Evolutionary conservation across 2,113 vertebrate genomes (phyloP).

Genomic region (Leucopsar rothschildi): DNA sequence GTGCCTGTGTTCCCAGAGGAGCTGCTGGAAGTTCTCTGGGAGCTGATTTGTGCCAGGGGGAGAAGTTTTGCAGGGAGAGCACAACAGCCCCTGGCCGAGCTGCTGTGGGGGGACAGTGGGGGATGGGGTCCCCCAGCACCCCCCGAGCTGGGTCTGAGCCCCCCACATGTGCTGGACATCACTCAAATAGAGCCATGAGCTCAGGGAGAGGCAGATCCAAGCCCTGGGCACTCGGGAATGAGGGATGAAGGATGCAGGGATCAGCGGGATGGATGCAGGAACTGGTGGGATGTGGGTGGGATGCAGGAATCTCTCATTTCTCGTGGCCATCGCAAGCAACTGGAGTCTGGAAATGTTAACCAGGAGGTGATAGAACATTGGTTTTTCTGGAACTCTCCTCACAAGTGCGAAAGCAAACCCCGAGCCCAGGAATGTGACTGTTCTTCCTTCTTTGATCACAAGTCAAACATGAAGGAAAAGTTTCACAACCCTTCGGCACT

Average conservation of each 20-base stretch:
- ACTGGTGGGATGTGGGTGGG: background rate
- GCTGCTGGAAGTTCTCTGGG: background rate
- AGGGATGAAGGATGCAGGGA: background rate
- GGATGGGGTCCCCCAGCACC: background rate
- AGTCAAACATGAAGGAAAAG: background rate
- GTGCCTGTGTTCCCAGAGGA: fast-evolving
- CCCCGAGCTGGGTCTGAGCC: background rate
- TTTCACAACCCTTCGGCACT: background rate
- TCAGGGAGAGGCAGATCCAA: background rate
- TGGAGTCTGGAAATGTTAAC: background rate
- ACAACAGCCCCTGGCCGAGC: fast-evolving
- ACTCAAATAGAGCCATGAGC: background rate
- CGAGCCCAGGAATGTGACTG: background rate
- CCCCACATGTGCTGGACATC: background rate
- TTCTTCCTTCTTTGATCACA: background rate
- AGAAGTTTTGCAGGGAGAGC: background rate
- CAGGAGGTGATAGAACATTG: background rate
- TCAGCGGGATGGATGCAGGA: background rate
- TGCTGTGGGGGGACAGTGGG: background rate
- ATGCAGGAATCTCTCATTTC: background rate
- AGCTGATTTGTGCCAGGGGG: background rate
- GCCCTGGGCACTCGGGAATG: background rate
- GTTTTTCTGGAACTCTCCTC: background rate
- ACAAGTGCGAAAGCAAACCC: background rate
- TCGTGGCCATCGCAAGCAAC: fast-evolving